Conservation (phyloP, 2,888 invertebrate species). For the Zygogramma bicolorata region DNA sequence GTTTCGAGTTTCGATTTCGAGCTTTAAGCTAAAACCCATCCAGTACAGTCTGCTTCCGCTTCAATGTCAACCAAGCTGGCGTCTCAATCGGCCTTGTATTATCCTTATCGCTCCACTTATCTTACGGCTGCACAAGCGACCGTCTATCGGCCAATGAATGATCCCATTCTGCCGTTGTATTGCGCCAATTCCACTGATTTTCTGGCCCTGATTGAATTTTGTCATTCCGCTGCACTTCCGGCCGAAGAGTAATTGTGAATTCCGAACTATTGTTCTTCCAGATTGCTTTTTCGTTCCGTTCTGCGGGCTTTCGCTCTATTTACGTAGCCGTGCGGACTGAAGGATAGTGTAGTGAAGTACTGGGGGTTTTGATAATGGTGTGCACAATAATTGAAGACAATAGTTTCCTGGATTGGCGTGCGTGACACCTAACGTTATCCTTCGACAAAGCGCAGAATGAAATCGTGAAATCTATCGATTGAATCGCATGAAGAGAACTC, state of each 20-base stretch:
- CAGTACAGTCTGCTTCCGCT: neutral
- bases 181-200: conserved; percentile 59
- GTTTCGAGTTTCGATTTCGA: too few relatives aligned
- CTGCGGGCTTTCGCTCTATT: conserved; percentile 9
- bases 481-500: too few relatives aligned
- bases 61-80: neutral
- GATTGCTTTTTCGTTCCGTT: conserved; percentile 25
- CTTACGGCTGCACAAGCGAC: conserved; percentile 12
- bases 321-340: neutral
- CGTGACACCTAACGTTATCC: too few relatives aligned
- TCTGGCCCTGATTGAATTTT: conserved; percentile 57
- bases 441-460: too few relatives aligned
- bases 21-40: neutral
- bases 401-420: too few relatives aligned
- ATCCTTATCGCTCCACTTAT: conserved; percentile 17
- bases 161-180: conserved; percentile 28
- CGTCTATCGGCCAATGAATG: conserved; percentile 4
- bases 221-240: conserved; percentile 44
- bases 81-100: conserved; percentile 12
- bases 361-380: too few relatives aligned
- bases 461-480: too few relatives aligned
- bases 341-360: too few relatives aligned
- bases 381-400: too few relatives aligned
- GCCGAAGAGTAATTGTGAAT: conserved; percentile 40
- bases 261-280: conserved; percentile 34